A percentile compares a stretch with the other conserved stretches of the same genome.
Evolutionary conservation across 2,797 vertebrate genomes (phyloP).

Genomic region (Enteromius thamalakanensis): DNA sequence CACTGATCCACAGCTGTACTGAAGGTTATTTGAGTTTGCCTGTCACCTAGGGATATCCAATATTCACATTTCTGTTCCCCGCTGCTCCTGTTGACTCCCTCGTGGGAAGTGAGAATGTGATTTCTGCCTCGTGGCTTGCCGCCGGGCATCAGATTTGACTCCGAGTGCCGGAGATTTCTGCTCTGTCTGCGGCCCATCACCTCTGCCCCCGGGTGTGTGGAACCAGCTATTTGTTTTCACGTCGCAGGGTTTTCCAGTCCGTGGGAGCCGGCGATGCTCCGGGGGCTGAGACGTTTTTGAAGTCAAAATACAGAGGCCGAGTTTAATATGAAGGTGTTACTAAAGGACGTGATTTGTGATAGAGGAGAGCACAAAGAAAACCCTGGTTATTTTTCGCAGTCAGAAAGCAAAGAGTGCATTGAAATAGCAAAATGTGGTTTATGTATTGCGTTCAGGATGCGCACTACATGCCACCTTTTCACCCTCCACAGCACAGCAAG

Average conservation of each 20-base stretch:
- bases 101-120: constrained; percentile 53
- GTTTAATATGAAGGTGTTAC: constrained; percentile 30
- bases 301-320: constrained; percentile 35
- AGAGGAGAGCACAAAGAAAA: neutral
- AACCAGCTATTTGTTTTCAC: constrained; percentile 60
- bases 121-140: constrained; percentile 43
- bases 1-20: constrained; percentile 42
- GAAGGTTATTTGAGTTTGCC: constrained; percentile 54
- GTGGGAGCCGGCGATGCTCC: constrained; percentile 41
- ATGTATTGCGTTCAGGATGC: neutral
- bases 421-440: neutral
- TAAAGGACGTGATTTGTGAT: neutral
- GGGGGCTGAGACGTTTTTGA: constrained; percentile 41
- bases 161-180: constrained; percentile 35
- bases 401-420: constrained; percentile 27
- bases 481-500: constrained; percentile 25
- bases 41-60: constrained; percentile 49
- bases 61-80: constrained; percentile 49
- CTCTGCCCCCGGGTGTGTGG: constrained; percentile 50
- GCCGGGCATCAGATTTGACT: constrained; percentile 50
- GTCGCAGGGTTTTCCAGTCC: constrained; percentile 54
- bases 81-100: constrained; percentile 46
- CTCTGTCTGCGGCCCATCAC: constrained; percentile 46
- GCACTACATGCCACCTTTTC: constrained; percentile 34
- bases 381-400: constrained; percentile 11